Evolutionary conservation across 2,113 vertebrate genomes (phyloP).

Genomic region (Polypterus senegalus): DNA sequence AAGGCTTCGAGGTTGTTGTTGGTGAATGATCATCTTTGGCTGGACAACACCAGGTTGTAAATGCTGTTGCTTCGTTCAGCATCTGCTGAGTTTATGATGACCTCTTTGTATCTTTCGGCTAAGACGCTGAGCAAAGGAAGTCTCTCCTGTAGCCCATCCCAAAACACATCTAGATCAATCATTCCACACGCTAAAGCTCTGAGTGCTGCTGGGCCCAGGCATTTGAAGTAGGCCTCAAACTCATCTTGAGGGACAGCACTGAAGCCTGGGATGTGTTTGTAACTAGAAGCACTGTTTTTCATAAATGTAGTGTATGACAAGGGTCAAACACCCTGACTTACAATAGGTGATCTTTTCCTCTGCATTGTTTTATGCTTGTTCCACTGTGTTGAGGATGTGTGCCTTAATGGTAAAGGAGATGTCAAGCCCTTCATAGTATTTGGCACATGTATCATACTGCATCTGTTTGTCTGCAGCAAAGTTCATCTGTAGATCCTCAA

Average conservation of each 20-base stretch:
- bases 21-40: conserved; percentile 3
- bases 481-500: too few relatives aligned
- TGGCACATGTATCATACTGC: too few relatives aligned
- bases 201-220: conserved; percentile 13
- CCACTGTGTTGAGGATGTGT: too few relatives aligned
- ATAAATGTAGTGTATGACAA: conserved; percentile 9
- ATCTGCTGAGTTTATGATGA: conserved; percentile 14
- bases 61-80: conserved; percentile 16
- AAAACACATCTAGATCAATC: conserved; percentile 13
- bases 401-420: too few relatives aligned
- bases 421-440: too few relatives aligned
- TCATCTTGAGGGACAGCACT: conserved; percentile 4
- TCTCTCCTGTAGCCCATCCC: conserved; percentile 9
- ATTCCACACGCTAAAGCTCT: conserved; percentile 7
- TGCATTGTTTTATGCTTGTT: too few relatives aligned
- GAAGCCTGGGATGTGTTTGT: conserved; percentile 13
- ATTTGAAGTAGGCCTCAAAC: conserved; percentile 13
- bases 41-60: conserved; percentile 15
- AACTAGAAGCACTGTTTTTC: conserved; percentile 3
- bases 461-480: too few relatives aligned
- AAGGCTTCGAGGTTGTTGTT: neutral
- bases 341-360: neutral
- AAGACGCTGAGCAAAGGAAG: conserved; percentile 10
- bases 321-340: conserved; percentile 14
- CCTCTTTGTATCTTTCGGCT: conserved; percentile 7